phyloP scores from a whole-genome alignment of 1,140 invertebrate genomes.

The Hyposmocoma kahamanoa region DNA sequence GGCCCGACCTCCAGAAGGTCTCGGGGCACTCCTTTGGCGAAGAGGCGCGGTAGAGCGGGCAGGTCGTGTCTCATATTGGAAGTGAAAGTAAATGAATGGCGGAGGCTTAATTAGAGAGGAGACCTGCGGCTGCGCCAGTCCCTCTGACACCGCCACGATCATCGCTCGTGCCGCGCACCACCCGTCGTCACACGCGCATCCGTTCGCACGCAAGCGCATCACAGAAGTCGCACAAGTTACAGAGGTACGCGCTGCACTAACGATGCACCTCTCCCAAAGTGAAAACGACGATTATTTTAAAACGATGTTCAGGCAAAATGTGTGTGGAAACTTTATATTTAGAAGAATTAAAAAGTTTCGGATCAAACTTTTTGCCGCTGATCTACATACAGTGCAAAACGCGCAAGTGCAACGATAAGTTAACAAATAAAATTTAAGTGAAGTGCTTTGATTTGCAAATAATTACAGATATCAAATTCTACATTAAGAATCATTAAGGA shows the following conservation, averaged over 20 bases:
- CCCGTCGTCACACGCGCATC: slow-evolving; percentile 22
- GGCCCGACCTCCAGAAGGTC: slow-evolving; percentile 68
- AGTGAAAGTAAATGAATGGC: slow-evolving; percentile 73
- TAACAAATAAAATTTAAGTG: too few species aligned
- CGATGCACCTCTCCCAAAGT: slow-evolving; percentile 13
- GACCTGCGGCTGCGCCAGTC: slow-evolving; percentile 57
- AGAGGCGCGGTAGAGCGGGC: slow-evolving; percentile 40
- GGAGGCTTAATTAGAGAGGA: slow-evolving; percentile 71
- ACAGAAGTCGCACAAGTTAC: slow-evolving; percentile 16
- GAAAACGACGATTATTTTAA: not conserved
- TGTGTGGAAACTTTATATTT: too few species aligned
- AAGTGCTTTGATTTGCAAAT: too few species aligned
- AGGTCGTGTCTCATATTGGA: slow-evolving; percentile 61
- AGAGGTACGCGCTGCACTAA: slow-evolving; percentile 31
- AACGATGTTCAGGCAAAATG: not conserved
- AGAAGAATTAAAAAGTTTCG: too few species aligned
- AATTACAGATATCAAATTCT: too few species aligned
- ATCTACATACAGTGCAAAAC: too few species aligned
- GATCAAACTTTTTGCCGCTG: too few species aligned
- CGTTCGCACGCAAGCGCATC: slow-evolving; percentile 23
- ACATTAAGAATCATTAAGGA: too few species aligned
- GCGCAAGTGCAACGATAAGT: too few species aligned
- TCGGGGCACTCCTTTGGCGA: slow-evolving; percentile 28
- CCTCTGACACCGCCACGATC: slow-evolving; percentile 49
- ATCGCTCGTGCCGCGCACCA: slow-evolving; percentile 24